Evolutionary conservation across 2,113 vertebrate species (phyloP).

Genomic region (Pterophyllum scalare): DNA sequence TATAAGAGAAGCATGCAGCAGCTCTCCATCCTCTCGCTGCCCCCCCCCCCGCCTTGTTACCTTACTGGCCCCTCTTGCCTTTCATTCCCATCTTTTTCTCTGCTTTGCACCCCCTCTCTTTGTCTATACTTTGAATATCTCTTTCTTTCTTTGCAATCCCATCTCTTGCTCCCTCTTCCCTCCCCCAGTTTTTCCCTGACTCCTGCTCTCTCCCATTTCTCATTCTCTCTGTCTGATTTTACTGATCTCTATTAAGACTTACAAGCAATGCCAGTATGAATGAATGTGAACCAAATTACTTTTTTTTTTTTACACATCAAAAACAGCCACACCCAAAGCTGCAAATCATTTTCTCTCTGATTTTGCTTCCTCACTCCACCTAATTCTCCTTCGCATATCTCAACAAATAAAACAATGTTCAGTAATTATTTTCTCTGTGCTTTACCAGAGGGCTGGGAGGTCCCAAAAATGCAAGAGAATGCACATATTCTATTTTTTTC

Average conservation of each 20-base stretch:
- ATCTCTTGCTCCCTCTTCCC: background rate
- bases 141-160: conserved; percentile 22
- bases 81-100: conserved; percentile 54
- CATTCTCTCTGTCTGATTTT: conserved; percentile 10
- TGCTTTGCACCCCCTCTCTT: conserved; percentile 16
- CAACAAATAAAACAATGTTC: conserved; percentile 30
- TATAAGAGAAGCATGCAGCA: conserved; percentile 44
- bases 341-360: conserved; percentile 27
- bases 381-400: conserved; percentile 16
- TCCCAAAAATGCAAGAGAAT: conserved; percentile 12
- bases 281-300: conserved; percentile 16
- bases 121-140: conserved; percentile 48
- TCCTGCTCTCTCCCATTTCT: background rate
- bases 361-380: background rate
- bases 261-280: background rate
- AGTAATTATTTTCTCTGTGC: conserved; percentile 24
- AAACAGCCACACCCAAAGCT: conserved; percentile 57
- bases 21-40: conserved; percentile 46
- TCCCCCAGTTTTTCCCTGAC: background rate
- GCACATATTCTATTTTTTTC: background rate
- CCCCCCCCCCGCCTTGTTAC: conserved; percentile 51
- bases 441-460: background rate
- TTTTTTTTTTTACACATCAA: conserved; percentile 7
- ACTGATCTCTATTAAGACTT: conserved; percentile 23
- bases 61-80: conserved; percentile 26